These are phyloP conservation scores for Sinhomidia bicolor DNA, from an alignment of 2,888 invertebrate species.

Conservation along the genomic window DNA sequence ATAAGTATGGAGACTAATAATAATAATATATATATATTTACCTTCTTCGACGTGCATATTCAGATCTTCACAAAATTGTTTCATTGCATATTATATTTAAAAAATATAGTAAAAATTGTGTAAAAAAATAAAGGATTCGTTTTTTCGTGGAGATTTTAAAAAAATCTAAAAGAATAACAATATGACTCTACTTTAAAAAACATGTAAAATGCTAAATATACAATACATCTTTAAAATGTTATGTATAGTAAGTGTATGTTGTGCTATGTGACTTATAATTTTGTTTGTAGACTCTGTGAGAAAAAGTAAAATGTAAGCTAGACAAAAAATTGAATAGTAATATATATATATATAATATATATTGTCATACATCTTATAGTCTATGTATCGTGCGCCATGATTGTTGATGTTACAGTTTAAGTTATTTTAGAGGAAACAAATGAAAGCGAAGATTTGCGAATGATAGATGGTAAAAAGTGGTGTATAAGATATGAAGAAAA, in stretches of 20 bases:
- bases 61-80: not conserved
- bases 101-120: too few species aligned
- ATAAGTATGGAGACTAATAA: not conserved
- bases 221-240: not conserved
- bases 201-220: not conserved
- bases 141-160: slow-evolving; percentile 1
- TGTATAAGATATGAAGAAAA: too few species aligned
- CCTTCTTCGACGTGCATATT: slow-evolving; percentile 7
- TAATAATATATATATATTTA: not conserved
- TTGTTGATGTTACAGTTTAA: slow-evolving; percentile 1
- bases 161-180: not conserved
- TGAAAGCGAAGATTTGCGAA: slow-evolving; percentile 30
- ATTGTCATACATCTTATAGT: slow-evolving; percentile 15
- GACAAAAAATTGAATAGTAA: not conserved
- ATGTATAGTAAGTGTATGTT: slow-evolving; percentile 7
- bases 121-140: not conserved
- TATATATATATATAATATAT: not conserved
- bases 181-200: not conserved
- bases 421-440: slow-evolving; percentile 1
- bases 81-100: too few species aligned
- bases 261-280: slow-evolving; percentile 20
- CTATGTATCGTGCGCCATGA: slow-evolving; percentile 42
- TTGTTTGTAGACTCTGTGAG: not conserved
- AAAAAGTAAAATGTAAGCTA: slow-evolving; percentile 7
- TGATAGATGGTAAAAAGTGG: slow-evolving; percentile 4